Conservation (phyloP, 2,113 vertebrate species). For the Stercorarius parasiticus region DNA sequence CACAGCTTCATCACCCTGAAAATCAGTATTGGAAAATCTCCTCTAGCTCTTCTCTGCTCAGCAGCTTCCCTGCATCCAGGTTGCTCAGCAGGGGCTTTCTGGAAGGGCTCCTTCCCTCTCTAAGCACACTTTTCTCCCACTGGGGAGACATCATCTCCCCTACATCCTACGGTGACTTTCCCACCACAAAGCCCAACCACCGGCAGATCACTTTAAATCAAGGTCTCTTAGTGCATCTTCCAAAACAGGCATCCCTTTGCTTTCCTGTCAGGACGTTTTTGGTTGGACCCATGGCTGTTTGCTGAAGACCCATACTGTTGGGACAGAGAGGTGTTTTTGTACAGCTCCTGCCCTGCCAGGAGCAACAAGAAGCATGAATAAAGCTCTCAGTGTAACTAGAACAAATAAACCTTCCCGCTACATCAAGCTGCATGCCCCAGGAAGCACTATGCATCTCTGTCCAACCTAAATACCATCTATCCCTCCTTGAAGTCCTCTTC, state of each 20-base stretch:
- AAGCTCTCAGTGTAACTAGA: not conserved
- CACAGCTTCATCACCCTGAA: not conserved
- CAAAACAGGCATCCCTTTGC: not conserved
- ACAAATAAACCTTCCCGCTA: not conserved
- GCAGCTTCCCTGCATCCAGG: not conserved
- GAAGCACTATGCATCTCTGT: not conserved
- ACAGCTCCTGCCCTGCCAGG: not conserved
- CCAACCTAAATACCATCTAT: not conserved
- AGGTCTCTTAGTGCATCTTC: not conserved
- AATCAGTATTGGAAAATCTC: not conserved
- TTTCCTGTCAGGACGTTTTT: not conserved
- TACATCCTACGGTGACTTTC: not conserved
- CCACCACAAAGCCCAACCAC: not conserved
- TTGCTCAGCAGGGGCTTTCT: not conserved
- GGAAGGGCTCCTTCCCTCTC: not conserved
- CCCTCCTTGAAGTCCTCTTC: not conserved
- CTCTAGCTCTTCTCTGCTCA: not conserved
- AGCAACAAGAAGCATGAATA: not conserved
- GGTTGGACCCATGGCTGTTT: not conserved
- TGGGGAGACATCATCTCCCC: not conserved
- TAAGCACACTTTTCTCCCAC: not conserved
- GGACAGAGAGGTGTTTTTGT: not conserved
- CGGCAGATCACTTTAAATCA: not conserved
- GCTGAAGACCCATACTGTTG: not conserved
- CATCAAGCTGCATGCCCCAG: not conserved